Percentiles rank a stretch among this genome's conserved stretches.
These are phyloP conservation scores for Petrocephalus zakoni DNA, from an alignment of 2,113 vertebrate genomes.

Conservation along the genomic window DNA sequence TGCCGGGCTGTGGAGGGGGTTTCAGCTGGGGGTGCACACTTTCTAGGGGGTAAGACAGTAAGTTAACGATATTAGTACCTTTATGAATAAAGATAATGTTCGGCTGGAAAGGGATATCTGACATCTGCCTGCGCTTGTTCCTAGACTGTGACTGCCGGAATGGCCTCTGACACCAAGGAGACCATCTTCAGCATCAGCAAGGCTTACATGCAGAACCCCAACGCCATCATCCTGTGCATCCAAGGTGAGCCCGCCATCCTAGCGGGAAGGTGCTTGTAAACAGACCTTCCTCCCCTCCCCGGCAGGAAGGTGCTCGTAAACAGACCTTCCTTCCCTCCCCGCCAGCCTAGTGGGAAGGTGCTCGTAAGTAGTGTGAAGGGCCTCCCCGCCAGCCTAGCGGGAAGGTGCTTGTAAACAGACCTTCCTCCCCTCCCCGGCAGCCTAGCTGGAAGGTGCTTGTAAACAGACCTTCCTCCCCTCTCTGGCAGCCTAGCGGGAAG, in stretches of 20 bases:
- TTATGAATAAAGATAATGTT: background rate
- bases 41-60: background rate
- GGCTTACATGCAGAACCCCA: slow-evolving; percentile 98
- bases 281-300: too few relatives aligned
- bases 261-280: background rate
- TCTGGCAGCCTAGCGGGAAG: background rate
- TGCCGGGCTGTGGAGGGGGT: background rate
- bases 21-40: background rate
- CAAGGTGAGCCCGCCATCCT: slow-evolving; percentile 71
- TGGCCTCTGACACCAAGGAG: slow-evolving; percentile 95
- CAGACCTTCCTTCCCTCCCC: too few relatives aligned
- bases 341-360: background rate
- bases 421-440: too few relatives aligned
- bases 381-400: background rate
- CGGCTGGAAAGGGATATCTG: background rate
- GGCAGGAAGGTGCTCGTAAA: too few relatives aligned
- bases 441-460: too few relatives aligned
- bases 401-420: background rate
- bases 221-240: slow-evolving; percentile 98
- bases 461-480: too few relatives aligned
- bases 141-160: slow-evolving; percentile 91
- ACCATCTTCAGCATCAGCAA: slow-evolving; percentile 97
- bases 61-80: background rate
- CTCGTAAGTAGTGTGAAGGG: too few relatives aligned
- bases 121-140: background rate